Percentiles rank a stretch among this genome's conserved stretches.
These are phyloP conservation scores for Crocidura indochinensis DNA, from an alignment of 2,797 vertebrate species.

Conservation along the genomic window DNA sequence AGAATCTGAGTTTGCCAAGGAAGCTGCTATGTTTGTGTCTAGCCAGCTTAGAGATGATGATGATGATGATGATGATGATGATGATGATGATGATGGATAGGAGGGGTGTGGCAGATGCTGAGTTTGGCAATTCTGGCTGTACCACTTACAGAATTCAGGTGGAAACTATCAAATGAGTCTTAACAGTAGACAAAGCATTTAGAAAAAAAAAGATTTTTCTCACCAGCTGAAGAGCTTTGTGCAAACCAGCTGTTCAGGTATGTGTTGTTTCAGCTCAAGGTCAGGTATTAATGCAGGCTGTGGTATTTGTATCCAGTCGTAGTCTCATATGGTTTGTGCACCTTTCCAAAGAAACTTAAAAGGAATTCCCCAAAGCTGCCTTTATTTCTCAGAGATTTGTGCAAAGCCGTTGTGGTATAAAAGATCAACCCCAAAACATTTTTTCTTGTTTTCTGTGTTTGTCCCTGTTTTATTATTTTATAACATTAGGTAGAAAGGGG, in stretches of 20 bases:
- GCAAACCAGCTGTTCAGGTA: not conserved
- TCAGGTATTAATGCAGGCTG: conserved; percentile 26
- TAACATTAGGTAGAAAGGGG: not conserved
- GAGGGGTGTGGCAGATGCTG: not conserved
- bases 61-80: not conserved
- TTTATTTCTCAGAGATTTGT: conserved; percentile 72
- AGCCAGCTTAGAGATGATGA: not conserved
- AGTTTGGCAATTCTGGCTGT: not conserved
- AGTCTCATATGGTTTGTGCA: conserved; percentile 13
- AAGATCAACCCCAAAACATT: not conserved
- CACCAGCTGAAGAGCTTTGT: not conserved
- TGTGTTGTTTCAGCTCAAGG: not conserved
- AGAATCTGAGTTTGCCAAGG: conserved; percentile 5
- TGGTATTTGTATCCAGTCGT: not conserved
- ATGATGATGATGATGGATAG: not conserved
- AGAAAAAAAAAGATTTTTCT: conserved; percentile 51
- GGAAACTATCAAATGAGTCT: not conserved
- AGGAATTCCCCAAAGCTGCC: conserved; percentile 1
- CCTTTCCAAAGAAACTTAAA: conserved; percentile 56
- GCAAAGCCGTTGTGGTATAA: not conserved
- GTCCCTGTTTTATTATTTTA: not conserved
- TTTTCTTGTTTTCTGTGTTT: not conserved
- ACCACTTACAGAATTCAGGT: not conserved
- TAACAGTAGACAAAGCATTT: conserved; percentile 1
- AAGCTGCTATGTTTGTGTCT: conserved; percentile 21